Evolutionary conservation across 2,888 invertebrate species (phyloP).

Genomic region (Limenitis camilla): DNA sequence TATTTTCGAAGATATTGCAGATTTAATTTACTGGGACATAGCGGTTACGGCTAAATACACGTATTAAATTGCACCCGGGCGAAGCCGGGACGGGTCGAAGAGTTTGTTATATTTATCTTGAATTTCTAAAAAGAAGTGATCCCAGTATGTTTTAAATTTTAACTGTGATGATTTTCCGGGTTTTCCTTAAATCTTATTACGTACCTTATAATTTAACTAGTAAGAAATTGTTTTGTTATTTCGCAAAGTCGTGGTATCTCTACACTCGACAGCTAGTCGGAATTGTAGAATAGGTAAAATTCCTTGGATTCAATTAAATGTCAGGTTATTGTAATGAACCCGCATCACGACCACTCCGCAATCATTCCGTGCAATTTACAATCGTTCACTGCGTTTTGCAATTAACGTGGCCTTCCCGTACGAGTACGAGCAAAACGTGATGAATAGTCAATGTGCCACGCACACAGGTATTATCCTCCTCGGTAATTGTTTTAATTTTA

Average conservation of each 20-base stretch:
- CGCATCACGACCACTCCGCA: slow-evolving; percentile 49
- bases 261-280: slow-evolving; percentile 28
- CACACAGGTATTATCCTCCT: slow-evolving; percentile 35
- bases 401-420: slow-evolving; percentile 52
- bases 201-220: too few relatives aligned
- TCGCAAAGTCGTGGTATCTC: slow-evolving; percentile 30
- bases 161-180: too few relatives aligned
- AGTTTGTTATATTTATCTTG: too few relatives aligned
- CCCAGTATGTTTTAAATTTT: too few relatives aligned
- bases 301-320: slow-evolving; percentile 59
- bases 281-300: slow-evolving; percentile 46
- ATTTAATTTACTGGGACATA: too few relatives aligned
- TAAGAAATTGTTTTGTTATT: neutral
- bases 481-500: slow-evolving; percentile 17
- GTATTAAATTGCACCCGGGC: too few relatives aligned
- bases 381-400: slow-evolving; percentile 59
- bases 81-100: too few relatives aligned
- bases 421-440: slow-evolving; percentile 28
- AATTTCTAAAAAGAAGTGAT: too few relatives aligned
- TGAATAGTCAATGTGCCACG: slow-evolving; percentile 26
- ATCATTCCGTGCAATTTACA: slow-evolving; percentile 62
- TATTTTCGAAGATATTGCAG: too few relatives aligned
- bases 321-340: slow-evolving; percentile 63
- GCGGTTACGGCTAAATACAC: too few relatives aligned
- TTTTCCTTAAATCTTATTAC: too few relatives aligned